These are phyloP conservation scores for Lutjanus campechanus DNA, from an alignment of 2,797 vertebrate genomes.

Conservation along the genomic window DNA sequence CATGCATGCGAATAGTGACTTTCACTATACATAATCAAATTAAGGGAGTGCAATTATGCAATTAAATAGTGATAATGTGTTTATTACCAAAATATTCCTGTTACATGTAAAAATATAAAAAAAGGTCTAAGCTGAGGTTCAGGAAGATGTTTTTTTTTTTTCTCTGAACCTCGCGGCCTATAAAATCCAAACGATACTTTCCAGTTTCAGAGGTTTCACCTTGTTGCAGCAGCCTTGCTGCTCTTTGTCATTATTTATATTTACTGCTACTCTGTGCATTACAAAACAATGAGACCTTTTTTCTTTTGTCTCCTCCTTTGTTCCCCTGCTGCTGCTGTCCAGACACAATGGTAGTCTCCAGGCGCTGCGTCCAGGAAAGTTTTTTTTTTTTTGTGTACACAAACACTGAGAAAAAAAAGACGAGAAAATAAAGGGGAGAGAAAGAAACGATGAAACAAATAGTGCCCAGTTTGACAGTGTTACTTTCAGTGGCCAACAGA, in stretches of 20 bases:
- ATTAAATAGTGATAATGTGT: neutral
- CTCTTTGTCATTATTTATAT: conserved; percentile 35
- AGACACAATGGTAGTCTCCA: conserved; percentile 75
- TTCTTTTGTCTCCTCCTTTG: conserved; percentile 70
- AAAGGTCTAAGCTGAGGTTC: neutral
- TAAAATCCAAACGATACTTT: conserved; percentile 10
- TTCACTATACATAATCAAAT: neutral
- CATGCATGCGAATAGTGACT: neutral
- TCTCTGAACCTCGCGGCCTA: neutral
- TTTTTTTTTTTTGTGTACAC: conserved; percentile 28
- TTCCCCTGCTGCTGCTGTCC: conserved; percentile 67
- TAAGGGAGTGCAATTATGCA: neutral
- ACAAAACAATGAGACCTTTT: conserved; percentile 40
- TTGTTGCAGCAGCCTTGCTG: neutral
- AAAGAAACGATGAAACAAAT: neutral
- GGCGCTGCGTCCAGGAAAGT: conserved; percentile 57
- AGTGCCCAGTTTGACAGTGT: neutral
- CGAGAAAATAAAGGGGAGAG: neutral
- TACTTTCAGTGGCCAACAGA: neutral
- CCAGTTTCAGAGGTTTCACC: neutral
- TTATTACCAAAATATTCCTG: neutral
- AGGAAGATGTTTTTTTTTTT: neutral
- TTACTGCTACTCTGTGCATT: conserved; percentile 41
- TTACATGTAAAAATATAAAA: neutral
- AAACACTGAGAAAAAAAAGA: neutral